These are phyloP conservation scores for Orthochromis indermauri DNA, from an alignment of 2,113 vertebrate genomes.

Conservation along the genomic window DNA sequence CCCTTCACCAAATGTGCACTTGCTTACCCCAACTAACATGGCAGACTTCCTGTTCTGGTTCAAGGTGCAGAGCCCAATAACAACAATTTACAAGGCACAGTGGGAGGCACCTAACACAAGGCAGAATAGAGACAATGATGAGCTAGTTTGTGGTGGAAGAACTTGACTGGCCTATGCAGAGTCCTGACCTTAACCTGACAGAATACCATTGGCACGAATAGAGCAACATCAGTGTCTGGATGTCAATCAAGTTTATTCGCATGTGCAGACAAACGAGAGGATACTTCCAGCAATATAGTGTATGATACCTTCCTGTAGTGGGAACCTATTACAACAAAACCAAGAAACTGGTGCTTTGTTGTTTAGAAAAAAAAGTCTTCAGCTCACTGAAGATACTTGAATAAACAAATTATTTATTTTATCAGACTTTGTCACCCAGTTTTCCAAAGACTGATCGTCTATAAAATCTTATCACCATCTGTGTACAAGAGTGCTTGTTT, in stretches of 20 bases:
- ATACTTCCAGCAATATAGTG: not conserved
- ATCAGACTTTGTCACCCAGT: not conserved
- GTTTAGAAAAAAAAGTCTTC: not conserved
- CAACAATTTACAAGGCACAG: not conserved
- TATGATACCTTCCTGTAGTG: not conserved
- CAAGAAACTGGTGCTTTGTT: not conserved
- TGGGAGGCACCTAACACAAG: not conserved
- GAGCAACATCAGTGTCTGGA: not conserved
- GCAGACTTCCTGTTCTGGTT: not conserved
- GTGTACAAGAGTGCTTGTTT: not conserved
- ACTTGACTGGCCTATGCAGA: not conserved
- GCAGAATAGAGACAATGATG: rapidly evolving
- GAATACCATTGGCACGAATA: not conserved
- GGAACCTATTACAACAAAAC: not conserved
- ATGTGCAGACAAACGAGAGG: not conserved
- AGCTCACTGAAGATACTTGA: not conserved
- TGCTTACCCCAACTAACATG: not conserved
- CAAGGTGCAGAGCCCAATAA: not conserved
- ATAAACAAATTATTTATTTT: not conserved
- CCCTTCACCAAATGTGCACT: not conserved
- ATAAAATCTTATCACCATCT: not conserved
- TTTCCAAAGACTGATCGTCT: not conserved
- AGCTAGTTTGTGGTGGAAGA: not conserved
- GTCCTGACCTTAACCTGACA: not conserved
- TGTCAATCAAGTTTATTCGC: not conserved